Evolutionary conservation across 2,888 invertebrate species (phyloP), one percentile per base, ranked within the genome.

Genomic region (Dryococelus australis): DNA sequence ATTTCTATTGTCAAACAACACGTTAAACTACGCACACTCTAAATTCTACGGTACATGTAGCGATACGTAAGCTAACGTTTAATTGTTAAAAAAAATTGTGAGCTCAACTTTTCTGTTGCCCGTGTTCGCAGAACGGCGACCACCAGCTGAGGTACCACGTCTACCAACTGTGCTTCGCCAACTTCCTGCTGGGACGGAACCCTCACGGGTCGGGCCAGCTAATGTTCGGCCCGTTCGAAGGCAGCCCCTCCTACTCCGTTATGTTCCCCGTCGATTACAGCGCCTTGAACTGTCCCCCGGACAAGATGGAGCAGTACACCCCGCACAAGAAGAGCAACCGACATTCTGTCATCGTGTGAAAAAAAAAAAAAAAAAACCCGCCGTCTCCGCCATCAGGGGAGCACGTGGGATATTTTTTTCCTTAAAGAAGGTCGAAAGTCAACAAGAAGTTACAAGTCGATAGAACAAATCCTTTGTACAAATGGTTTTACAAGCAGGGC

Each of bases 131-230:
- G 96, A 96, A 95, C 91, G 95, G 95, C 88, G 95, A 95, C 91
- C 94, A 95, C 90, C 94, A 94, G 89, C 92, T 96, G 87, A 94
- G 94, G 91, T 96, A 95, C 92, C 93, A 94, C 51, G 94, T 95
- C n/a, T 96, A 94, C 93, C 94, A 95, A 88, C 94, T 96, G 90
- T 95, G 95, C 91, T 96, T 96, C 92, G 95, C 96, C 84, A 96
- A 96, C 92, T 96, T 96, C 94, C 93, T 96, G 89, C 94, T 96
- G 92, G 96, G 96, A 8, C 94, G 95, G 91, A 95, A 95, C 90
- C 96, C 96, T 9, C 96, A 96, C 91, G 96, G 96, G 0, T 96
- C 96, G 0, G 96, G 96, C 0, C 96, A 96, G 90, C 96, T 95
- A 94, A 94, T 96, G 85, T 94, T 96, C 51, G 96, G 96, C 24